Base-by-base conservation (phyloP, 1,140 invertebrate genomes). In the Philopotamus ludificatus region DNA sequence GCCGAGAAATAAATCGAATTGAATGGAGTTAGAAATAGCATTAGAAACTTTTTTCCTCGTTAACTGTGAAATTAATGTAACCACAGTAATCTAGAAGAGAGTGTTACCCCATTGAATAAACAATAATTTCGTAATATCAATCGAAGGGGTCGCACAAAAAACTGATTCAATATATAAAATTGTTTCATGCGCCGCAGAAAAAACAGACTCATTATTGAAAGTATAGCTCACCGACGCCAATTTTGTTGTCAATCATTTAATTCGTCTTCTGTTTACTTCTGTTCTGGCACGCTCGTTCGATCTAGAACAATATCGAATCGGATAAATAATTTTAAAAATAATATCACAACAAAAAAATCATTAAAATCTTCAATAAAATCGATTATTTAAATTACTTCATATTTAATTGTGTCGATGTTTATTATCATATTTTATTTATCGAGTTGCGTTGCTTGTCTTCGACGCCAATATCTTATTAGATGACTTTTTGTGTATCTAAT, bases 141-240 rank as follows among this genome's bases (percentile, higher is more conserved):
- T 45, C 26, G 15, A 22, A 41, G 26, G 55, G 54, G 41, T 49
- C 42, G 41, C 28, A 41, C 55, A 65, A 63, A 65, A 45, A 54
- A 57, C 15, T 25, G 9, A 23, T 25, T 25, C 15, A 44, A 44
- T 57, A n/a, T 49, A 47, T 64, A 23, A 64, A 64, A 64, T 64
- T 12, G 63, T 47, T 54, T 58, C 20, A 58, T 58, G 20, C 16
- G 23, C 26, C 42, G 10, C 12, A 34, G 34, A 58, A 65, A 59
- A 65, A 65, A 34, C 55, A 65, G 26, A 49, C 63, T 65, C 63
- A 65, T 65, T 65, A 65, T 60, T 60, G 63, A 65, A 65, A 65
- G 63, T 65, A 65, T 60, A 41, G 63, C 45, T 59, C 49, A 47
- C 42, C 26, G 21, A 44, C 34, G 25, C 15, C 47, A 59, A 65